Base-by-base conservation (phyloP, 2,797 vertebrate genomes). In the Channa striata region DNA sequence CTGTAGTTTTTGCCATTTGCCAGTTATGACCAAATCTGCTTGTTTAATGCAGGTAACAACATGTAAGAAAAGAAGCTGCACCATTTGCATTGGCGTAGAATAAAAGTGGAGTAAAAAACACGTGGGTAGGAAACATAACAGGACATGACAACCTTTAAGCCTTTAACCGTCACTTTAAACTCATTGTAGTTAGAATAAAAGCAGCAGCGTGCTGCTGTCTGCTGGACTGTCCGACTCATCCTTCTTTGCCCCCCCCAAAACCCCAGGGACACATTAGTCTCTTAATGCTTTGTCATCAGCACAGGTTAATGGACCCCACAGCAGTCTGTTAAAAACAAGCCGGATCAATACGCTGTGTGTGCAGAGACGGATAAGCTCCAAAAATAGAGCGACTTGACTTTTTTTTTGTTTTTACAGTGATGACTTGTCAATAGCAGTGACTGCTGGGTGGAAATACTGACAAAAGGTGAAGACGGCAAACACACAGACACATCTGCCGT, bases 261-360 rank as follows among this genome's bases (percentile, higher is more conserved):
- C 92, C 82, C 85, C 21, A 8, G 92, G 84, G 91, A 90, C 85
- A 77, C 87, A 90, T 90, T 86, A 88, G 87, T 84, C 85, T 91
- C 84, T 87, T 89, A 92, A 92, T 86, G 90, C 90, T 93, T 91
- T 92, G 91, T 93, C 93, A 94, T 94, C 93, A 92, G 74, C 80
- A 66, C 88, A 88, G 90, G 89, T 92, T 94, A 93, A 94, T 93
- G 91, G 91, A 94, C 90, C 92, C 86, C 88, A 77, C 87, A 82
- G 88, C 82, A 86, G 88, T 92, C 89, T 84, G 87, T 91, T 90
- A 89, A 91, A 91, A 90, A 88, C 85, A 84, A 49, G 19, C 75
- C 82, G 81, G 86, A 94, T 94, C 93, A 89, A 94, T 94, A 92
- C 81, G 17, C 82, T 23, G 73, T 53, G 79, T 80, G 82, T 79